Evolutionary conservation across 2,888 invertebrate species (phyloP).

Genomic region (Lydus trimaculatus): DNA sequence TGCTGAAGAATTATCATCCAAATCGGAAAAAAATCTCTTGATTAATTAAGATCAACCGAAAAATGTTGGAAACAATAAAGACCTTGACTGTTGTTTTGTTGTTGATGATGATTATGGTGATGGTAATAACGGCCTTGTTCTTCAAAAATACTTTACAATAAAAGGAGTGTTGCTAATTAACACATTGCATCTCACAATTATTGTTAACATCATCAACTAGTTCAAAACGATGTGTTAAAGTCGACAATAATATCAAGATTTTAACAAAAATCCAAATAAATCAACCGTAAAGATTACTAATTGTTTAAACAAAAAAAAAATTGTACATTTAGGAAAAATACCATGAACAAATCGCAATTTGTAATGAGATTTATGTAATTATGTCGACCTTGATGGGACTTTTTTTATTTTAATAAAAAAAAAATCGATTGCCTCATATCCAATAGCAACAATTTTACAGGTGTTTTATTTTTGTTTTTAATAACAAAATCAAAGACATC

Average conservation of each 20-base stretch:
- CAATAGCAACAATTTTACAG: neutral
- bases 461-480: neutral
- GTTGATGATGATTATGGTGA: neutral
- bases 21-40: too few species aligned
- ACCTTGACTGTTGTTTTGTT: neutral
- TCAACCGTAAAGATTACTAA: neutral
- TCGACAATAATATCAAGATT: too few species aligned
- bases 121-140: neutral
- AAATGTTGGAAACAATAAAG: neutral
- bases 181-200: neutral
- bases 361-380: conserved; percentile 9
- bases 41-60: neutral
- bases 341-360: conserved; percentile 1
- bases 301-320: neutral
- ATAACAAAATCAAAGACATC: neutral
- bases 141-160: neutral
- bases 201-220: too few species aligned
- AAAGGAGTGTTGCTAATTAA: neutral
- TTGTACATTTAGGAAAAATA: neutral
- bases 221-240: neutral
- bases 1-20: neutral
- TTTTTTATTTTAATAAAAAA: neutral
- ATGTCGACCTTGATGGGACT: neutral
- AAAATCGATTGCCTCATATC: neutral
- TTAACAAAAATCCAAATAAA: neutral